phyloP scores from a whole-genome alignment of 2,113 vertebrate species.

The Aramus guarauna region DNA sequence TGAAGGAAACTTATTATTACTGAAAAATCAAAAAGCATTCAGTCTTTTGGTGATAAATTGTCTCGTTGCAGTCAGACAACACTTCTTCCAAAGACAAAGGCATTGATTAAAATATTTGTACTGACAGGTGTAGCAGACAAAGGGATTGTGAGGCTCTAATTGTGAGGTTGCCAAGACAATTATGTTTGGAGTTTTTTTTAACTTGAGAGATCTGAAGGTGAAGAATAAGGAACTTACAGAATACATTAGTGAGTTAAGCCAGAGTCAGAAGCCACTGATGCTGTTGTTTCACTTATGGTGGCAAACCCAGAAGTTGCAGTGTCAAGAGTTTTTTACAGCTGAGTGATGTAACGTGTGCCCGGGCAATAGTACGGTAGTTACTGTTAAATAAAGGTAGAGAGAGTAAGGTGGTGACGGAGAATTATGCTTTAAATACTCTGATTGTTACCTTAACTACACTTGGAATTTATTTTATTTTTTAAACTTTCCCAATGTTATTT shows the following conservation, averaged over 20 bases:
- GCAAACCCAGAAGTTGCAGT: background rate
- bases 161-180: background rate
- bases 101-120: background rate
- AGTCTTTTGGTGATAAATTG: background rate
- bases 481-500: background rate
- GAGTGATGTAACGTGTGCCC: background rate
- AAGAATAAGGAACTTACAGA: background rate
- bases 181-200: background rate
- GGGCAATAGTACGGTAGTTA: background rate
- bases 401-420: background rate
- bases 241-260: background rate
- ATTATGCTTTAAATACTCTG: background rate
- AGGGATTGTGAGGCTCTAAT: background rate
- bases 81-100: background rate
- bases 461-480: background rate
- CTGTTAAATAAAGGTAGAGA: background rate
- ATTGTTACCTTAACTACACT: background rate
- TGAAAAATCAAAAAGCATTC: background rate
- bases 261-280: background rate
- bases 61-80: background rate
- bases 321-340: background rate
- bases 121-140: background rate
- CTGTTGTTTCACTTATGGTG: background rate
- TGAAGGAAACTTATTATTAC: background rate
- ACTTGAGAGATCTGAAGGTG: background rate